These are phyloP conservation scores for Charadrius vociferus DNA, from an alignment of 2,113 vertebrate genomes.

Conservation along the genomic window DNA sequence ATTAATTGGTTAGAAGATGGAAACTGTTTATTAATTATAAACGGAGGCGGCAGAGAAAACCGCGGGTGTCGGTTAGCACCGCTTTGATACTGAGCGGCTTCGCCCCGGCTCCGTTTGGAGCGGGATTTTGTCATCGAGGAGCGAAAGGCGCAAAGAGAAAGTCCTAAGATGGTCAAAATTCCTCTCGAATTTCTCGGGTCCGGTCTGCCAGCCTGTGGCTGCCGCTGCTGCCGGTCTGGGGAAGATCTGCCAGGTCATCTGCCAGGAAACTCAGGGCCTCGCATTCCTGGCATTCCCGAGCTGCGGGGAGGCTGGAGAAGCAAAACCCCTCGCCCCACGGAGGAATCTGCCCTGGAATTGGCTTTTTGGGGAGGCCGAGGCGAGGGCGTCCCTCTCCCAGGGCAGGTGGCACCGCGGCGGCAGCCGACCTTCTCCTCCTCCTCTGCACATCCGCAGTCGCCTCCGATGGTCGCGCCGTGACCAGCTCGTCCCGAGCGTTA, in stretches of 20 bases:
- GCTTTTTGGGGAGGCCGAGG: neutral
- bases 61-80: rapidly evolving
- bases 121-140: neutral
- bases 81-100: neutral
- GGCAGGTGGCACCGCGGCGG: neutral
- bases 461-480: rapidly evolving
- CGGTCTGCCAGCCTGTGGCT: neutral
- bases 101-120: neutral
- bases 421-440: neutral
- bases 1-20: neutral
- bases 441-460: rapidly evolving
- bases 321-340: neutral
- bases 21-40: neutral
- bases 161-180: neutral
- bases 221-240: neutral
- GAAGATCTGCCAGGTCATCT: neutral
- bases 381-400: neutral
- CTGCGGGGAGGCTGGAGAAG: neutral
- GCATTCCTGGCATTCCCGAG: neutral
- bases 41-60: neutral
- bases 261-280: neutral
- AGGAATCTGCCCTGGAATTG: neutral
- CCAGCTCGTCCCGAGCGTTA: rapidly evolving
- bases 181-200: neutral
- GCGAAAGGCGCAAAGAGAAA: neutral